These are phyloP conservation scores for Hozukius guyotensis DNA, from an alignment of 2,797 vertebrate genomes.

Conservation along the genomic window DNA sequence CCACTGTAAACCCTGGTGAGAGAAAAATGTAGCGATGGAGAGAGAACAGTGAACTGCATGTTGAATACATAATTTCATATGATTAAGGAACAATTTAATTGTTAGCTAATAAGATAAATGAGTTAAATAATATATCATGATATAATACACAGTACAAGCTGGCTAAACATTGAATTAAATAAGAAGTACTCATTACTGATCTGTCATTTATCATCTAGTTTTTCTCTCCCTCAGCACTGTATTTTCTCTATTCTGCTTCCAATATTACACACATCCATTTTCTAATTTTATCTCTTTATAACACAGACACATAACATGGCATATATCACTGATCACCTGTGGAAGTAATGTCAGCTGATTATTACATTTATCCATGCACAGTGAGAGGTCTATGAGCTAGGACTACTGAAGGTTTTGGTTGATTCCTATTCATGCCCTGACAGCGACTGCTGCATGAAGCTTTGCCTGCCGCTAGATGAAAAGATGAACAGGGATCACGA, in stretches of 20 bases:
- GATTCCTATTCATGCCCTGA: constrained; percentile 70
- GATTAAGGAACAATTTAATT: constrained; percentile 28
- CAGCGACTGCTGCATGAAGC: constrained; percentile 76
- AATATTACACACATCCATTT: constrained; percentile 20
- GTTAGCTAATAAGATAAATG: constrained; percentile 3
- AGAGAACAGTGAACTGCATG: constrained; percentile 25
- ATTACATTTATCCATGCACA: constrained; percentile 79
- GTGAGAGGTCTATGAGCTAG: constrained; percentile 71
- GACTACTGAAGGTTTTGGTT: constrained; percentile 68
- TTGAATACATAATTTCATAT: constrained; percentile 13
- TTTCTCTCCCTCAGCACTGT: constrained; percentile 43
- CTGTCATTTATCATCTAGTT: constrained; percentile 7
- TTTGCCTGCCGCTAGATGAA: constrained; percentile 76
- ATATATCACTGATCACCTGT: constrained; percentile 78
- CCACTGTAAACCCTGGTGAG: constrained; percentile 94
- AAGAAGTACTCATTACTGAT: background rate
- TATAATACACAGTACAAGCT: constrained; percentile 1
- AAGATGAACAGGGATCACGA: constrained; percentile 79
- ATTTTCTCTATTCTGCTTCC: constrained; percentile 22
- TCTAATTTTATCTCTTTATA: constrained; percentile 35
- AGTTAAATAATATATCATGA: background rate
- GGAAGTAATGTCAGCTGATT: constrained; percentile 84
- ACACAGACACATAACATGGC: constrained; percentile 56
- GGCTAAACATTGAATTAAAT: constrained; percentile 7
- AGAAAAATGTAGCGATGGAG: background rate